Percentiles rank a stretch among this genome's conserved stretches.
Conservation (phyloP, 1,140 invertebrate genomes). For the Muscidifurax raptorellus region DNA sequence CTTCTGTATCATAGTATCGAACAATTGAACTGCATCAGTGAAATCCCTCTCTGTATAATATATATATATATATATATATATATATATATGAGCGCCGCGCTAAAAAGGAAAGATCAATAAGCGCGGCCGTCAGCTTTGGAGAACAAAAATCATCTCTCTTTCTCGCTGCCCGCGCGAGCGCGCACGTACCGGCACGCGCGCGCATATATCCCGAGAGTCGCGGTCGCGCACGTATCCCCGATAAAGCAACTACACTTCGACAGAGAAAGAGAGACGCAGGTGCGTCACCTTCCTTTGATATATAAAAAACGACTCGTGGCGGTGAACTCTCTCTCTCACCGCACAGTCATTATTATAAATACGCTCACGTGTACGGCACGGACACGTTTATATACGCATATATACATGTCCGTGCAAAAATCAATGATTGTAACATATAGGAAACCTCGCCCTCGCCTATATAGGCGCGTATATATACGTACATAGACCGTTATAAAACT, state of each 20-base stretch:
- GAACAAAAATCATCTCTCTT: constrained; percentile 11
- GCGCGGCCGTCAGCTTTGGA: background rate
- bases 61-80: no score
- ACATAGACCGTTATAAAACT: background rate
- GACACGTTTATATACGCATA: no score
- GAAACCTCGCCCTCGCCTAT: background rate
- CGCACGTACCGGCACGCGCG: background rate
- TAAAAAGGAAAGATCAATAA: constrained; percentile 8
- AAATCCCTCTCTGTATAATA: no score
- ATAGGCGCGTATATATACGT: background rate
- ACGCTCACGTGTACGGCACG: no score
- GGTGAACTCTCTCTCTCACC: no score
- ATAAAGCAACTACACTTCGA: background rate
- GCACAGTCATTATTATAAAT: background rate
- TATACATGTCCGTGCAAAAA: constrained; percentile 11
- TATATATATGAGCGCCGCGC: no score
- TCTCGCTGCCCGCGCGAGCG: no score
- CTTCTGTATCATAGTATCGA: no score
- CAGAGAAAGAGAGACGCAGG: background rate
- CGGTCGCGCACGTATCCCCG: background rate
- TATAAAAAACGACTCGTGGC: no score
- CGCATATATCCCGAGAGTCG: background rate
- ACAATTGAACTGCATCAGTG: no score
- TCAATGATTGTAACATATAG: constrained; percentile 40
- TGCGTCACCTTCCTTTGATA: background rate